Percentiles rank a stretch among this genome's conserved stretches.
phyloP scores from a whole-genome alignment of 2,113 vertebrate genomes.

The Macquaria australasica region DNA sequence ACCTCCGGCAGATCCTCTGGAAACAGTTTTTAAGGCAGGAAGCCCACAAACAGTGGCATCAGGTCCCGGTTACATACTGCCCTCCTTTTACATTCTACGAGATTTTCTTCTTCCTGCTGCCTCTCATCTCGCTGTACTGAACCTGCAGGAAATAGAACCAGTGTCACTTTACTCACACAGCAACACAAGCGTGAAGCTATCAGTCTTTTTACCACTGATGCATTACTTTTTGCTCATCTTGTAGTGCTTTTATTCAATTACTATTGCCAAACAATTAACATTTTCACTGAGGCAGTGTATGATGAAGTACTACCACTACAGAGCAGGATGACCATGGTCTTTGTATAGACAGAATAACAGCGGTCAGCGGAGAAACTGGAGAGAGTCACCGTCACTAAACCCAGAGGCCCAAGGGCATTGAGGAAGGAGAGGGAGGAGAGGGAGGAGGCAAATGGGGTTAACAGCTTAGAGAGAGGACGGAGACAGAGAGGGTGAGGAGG shows the following conservation, averaged over 20 bases:
- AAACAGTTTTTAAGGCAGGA: conserved; percentile 2
- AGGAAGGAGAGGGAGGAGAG: conserved; percentile 14
- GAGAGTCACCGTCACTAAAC: conserved; percentile 28
- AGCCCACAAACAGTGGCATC: conserved; percentile 16
- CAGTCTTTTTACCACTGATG: neutral
- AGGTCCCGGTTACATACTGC: neutral
- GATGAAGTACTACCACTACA: neutral
- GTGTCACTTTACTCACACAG: neutral
- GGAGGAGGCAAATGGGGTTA: conserved; percentile 58
- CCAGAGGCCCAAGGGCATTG: conserved; percentile 39
- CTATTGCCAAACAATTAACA: neutral
- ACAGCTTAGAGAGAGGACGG: conserved; percentile 39
- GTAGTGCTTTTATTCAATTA: neutral
- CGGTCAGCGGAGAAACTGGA: conserved; percentile 11
- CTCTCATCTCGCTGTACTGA: conserved; percentile 89
- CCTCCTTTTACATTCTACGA: conserved; percentile 18
- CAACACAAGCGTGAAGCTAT: neutral
- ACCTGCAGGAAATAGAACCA: conserved; percentile 87
- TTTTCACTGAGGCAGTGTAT: neutral
- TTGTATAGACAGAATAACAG: neutral
- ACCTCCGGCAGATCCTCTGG: neutral
- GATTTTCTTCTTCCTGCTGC: conserved; percentile 86
- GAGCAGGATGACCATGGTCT: neutral
- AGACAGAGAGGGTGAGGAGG: conserved; percentile 16
- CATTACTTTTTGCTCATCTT: neutral